Conservation (phyloP, 2,113 vertebrate genomes). For the Bucco capensis region DNA sequence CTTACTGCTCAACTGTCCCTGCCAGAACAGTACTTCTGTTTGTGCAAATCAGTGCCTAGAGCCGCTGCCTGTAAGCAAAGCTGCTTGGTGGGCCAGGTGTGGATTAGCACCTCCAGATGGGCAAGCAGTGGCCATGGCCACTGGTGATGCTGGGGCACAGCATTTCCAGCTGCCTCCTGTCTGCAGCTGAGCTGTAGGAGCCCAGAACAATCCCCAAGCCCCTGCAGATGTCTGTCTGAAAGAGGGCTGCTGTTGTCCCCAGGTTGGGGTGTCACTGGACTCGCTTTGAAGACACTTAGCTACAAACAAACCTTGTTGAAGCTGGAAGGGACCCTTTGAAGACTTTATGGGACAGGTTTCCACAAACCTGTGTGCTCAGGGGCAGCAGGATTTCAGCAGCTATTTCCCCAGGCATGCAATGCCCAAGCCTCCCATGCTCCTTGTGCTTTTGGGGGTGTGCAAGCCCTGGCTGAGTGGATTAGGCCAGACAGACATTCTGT, state of each 20-base stretch:
- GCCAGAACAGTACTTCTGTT: not conserved
- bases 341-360: not conserved
- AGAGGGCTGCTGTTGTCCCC: not conserved
- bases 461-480: not conserved
- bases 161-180: not conserved
- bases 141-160: fast-evolving
- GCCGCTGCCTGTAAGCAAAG: not conserved
- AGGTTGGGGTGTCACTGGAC: not conserved
- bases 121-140: not conserved
- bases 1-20: not conserved
- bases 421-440: fast-evolving
- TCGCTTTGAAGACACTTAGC: not conserved
- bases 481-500: not conserved
- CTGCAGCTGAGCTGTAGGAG: not conserved
- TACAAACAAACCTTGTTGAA: not conserved
- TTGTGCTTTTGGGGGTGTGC: fast-evolving
- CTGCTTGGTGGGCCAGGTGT: not conserved
- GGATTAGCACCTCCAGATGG: not conserved
- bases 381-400: fast-evolving
- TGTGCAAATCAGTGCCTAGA: not conserved
- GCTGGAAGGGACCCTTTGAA: not conserved
- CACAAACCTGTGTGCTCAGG: fast-evolving
- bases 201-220: not conserved
- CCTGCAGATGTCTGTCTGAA: not conserved
- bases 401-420: not conserved